Conservation (phyloP, 2,797 vertebrate species). For the Chrosomus eos region DNA sequence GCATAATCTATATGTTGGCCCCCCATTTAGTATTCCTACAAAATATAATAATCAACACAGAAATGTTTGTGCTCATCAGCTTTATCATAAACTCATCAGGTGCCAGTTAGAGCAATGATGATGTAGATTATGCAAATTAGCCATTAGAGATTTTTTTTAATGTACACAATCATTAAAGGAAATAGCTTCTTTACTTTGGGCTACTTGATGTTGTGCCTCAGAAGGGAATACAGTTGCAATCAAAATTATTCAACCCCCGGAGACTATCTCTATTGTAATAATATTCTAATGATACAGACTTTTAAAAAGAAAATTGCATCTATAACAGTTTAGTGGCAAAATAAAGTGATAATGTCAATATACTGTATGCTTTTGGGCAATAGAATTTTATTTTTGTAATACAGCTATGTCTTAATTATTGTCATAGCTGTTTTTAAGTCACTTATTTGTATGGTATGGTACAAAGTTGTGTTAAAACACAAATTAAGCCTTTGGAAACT, state of each 20-base stretch:
- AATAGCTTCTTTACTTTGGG: background rate
- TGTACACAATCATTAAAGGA: background rate
- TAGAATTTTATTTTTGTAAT: background rate
- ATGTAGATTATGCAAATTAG: background rate
- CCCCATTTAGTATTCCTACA: background rate
- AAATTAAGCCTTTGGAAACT: too few species aligned
- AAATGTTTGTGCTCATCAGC: background rate
- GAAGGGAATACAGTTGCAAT: background rate
- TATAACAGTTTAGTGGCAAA: background rate
- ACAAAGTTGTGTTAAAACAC: background rate
- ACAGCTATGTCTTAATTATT: background rate
- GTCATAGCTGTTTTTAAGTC: background rate
- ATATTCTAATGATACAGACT: background rate
- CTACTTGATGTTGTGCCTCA: background rate
- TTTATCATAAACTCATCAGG: constrained; percentile 1
- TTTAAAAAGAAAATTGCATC: too few species aligned
- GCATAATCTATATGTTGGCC: background rate
- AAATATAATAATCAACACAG: background rate
- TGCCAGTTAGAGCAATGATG: background rate
- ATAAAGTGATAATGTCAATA: background rate
- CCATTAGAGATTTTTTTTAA: background rate
- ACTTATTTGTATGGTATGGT: background rate
- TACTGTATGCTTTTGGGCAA: background rate
- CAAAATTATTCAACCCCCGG: background rate
- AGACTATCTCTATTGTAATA: background rate